Percentiles rank a stretch among this genome's conserved stretches.
These are phyloP conservation scores for Ectropis grisescens DNA, from an alignment of 1,140 invertebrate species.

Conservation along the genomic window DNA sequence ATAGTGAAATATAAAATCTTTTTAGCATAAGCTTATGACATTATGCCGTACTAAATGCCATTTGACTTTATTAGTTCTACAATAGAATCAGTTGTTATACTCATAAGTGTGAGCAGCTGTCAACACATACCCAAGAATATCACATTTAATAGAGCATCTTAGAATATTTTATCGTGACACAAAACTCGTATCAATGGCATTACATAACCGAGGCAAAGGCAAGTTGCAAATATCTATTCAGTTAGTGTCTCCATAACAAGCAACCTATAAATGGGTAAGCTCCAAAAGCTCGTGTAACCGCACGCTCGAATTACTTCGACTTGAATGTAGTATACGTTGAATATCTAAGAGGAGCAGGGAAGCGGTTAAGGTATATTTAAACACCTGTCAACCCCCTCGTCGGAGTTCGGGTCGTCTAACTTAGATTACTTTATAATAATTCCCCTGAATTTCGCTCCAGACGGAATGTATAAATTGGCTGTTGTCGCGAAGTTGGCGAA, in stretches of 20 bases:
- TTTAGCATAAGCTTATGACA: no score
- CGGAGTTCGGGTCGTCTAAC: conserved; percentile 46
- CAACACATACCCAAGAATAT: no score
- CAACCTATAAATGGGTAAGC: conserved; percentile 40
- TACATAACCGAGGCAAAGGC: no score
- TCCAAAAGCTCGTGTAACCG: conserved; percentile 22
- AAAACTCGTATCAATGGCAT: no score
- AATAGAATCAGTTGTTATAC: no score
- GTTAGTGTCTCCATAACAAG: conserved; percentile 4
- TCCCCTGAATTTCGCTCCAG: conserved; percentile 39
- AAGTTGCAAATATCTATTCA: no score
- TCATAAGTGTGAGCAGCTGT: no score
- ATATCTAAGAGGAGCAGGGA: conserved; percentile 30
- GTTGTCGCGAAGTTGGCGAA: conserved; percentile 38
- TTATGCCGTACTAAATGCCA: no score
- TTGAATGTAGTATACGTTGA: conserved; percentile 28
- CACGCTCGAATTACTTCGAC: conserved; percentile 32
- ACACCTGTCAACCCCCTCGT: conserved; percentile 51
- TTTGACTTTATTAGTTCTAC: no score
- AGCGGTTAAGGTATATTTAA: conserved; percentile 47
- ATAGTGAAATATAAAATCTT: no score
- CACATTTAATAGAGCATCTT: no score
- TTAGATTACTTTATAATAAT: conserved; percentile 68
- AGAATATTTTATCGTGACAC: no score
- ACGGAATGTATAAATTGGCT: conserved; percentile 49